Percentiles rank a stretch among this genome's conserved stretches.
These are phyloP conservation scores for Petrolisthes manimaculis DNA, from an alignment of 2,888 invertebrate genomes.

Conservation along the genomic window DNA sequence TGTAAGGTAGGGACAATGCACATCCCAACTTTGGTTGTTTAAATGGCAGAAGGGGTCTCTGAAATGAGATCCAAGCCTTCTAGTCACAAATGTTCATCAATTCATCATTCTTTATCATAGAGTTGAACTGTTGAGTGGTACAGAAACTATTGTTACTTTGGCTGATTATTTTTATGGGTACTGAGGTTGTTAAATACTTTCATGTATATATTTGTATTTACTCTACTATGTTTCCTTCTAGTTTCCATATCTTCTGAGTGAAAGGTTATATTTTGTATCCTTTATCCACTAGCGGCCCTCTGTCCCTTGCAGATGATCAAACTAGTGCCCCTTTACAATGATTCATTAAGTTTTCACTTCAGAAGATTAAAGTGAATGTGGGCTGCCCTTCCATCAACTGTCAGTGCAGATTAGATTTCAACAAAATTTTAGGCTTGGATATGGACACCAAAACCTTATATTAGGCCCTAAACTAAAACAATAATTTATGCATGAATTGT, in stretches of 20 bases:
- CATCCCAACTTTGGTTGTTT: conserved; percentile 45
- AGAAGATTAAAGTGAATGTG: neutral
- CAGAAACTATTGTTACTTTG: neutral
- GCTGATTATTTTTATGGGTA: conserved; percentile 17
- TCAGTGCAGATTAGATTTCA: neutral
- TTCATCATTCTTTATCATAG: conserved; percentile 7
- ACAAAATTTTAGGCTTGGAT: conserved; percentile 15
- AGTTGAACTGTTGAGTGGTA: neutral
- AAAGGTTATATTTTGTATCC: conserved; percentile 9
- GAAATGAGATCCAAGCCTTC: conserved; percentile 49
- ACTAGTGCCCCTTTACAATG: conserved; percentile 46
- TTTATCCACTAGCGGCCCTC: conserved; percentile 58
- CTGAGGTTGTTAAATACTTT: conserved; percentile 6
- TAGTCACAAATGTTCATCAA: conserved; percentile 51
- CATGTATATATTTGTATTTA: neutral
- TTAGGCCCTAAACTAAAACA: neutral
- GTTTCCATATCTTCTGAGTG: neutral
- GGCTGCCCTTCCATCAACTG: neutral
- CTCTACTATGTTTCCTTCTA: conserved; percentile 8
- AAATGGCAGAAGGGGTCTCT: conserved; percentile 61
- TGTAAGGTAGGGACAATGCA: conserved; percentile 27
- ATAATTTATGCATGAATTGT: no score
- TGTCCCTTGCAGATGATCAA: conserved; percentile 53
- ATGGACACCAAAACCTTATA: conserved; percentile 11
- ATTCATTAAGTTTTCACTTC: neutral